Base-by-base conservation (phyloP, 2,797 vertebrate genomes). In the Poecilia velifera region DNA sequence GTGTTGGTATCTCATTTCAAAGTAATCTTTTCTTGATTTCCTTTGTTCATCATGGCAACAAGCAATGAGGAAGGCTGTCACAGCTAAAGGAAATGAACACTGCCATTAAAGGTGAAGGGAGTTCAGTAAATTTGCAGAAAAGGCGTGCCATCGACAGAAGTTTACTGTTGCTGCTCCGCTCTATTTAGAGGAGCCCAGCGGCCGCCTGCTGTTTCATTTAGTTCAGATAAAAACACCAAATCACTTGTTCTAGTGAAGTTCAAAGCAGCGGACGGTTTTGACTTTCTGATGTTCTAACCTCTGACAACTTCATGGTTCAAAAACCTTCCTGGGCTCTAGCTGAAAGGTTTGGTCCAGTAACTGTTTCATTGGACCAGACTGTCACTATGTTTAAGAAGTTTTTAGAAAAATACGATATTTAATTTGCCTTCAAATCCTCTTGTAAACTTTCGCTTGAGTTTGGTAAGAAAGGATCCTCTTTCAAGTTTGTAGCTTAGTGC, bases 161-260 rank as follows among this genome's bases (percentile, higher is more conserved):
- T 68, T 68, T 41, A 68, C 20, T 25, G 36, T 13, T 41, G 51
- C 45, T 72, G 47, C 18, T 22, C 28, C 9, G 51, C 82, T 76
- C 83, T 75, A 88, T 85, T 86, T 71, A 79, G 79, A 76, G 46
- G 73, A 75, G 62, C 53, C 68, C 72, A 80, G 46, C 80, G 73
- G 57, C 77, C 76, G 14, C 14, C 20, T 70, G 80, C 78, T 83
- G 76, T 25, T 82, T 83, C 10, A 76, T 31, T 43, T 18, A 20
- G 78, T 71, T 41, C 22, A 14, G 39, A 28, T 43, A 71, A 45
- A 68, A 45, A 71, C 10, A 28, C 41, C 25, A n/a, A 43, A 80
- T 77, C 45, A 66, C 68, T 81, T 68, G 18, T 73, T 64, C 47
- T 80, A 28, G 34, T 81, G 55, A 62, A 64, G 81, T 70, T 73